Conservation (phyloP, 2,888 invertebrate genomes). For the Cerceris rybyensis region DNA sequence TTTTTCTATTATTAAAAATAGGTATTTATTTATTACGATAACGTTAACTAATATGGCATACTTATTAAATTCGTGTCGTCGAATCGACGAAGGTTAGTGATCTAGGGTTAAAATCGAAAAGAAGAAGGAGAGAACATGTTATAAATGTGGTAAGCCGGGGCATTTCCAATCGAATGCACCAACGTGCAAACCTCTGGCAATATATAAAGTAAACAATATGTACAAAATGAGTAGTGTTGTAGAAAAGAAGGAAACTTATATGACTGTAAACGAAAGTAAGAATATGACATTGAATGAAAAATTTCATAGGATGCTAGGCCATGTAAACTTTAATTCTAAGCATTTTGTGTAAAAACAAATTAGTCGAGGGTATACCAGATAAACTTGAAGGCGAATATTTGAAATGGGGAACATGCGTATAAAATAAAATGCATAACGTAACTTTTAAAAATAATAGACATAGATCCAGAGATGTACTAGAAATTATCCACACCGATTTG, state of each 20-base stretch:
- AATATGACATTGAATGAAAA: slow-evolving; percentile 1
- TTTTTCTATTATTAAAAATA: too few relatives aligned
- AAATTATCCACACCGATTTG: slow-evolving; percentile 8
- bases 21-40: too few relatives aligned
- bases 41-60: too few relatives aligned
- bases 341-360: background rate
- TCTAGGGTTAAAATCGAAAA: too few relatives aligned
- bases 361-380: background rate
- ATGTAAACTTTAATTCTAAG: background rate
- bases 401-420: background rate
- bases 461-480: background rate
- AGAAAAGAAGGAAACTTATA: background rate
- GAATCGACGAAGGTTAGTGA: too few relatives aligned
- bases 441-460: slow-evolving; percentile 4
- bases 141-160: too few relatives aligned
- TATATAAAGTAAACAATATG: background rate
- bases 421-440: slow-evolving; percentile 13
- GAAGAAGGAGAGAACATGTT: too few relatives aligned
- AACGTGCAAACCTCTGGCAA: too few relatives aligned
- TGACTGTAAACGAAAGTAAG: background rate
- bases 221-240: background rate
- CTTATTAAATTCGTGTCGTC: too few relatives aligned
- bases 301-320: background rate
- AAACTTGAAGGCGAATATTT: background rate
- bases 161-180: too few relatives aligned